A percentile compares a stretch with the other conserved stretches of the same genome.
These are phyloP conservation scores for Cyrtodaria siliqua DNA, from an alignment of 2,888 invertebrate species.

Conservation along the genomic window DNA sequence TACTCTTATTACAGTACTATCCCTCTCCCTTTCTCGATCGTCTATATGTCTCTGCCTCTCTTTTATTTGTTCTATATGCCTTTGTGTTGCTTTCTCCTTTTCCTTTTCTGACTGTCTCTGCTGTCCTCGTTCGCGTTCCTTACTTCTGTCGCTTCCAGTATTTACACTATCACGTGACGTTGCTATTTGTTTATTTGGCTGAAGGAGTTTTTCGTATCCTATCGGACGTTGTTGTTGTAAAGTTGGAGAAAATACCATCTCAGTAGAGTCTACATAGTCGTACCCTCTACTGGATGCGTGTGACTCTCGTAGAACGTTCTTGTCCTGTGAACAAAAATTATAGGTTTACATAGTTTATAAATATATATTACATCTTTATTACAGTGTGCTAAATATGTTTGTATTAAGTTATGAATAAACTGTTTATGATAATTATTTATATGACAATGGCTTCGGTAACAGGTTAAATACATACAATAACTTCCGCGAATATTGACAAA, in stretches of 20 bases:
- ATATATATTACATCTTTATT: too few relatives aligned
- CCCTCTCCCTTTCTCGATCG: conserved; percentile 4
- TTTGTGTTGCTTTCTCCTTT: conserved; percentile 33
- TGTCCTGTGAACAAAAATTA: too few relatives aligned
- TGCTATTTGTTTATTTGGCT: conserved; percentile 2
- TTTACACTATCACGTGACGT: conserved; percentile 20
- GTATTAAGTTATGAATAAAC: too few relatives aligned
- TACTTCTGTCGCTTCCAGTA: conserved; percentile 2
- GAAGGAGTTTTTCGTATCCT: conserved; percentile 33
- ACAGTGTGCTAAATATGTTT: too few relatives aligned
- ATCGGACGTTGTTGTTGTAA: conserved; percentile 6
- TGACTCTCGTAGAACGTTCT: too few relatives aligned
- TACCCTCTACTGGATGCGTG: too few relatives aligned
- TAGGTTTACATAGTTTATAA: too few relatives aligned
- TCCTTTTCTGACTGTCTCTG: conserved; percentile 30
- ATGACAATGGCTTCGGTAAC: too few relatives aligned
- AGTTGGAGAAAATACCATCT: background rate
- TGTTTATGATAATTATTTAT: too few relatives aligned
- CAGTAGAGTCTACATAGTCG: too few relatives aligned
- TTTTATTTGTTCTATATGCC: conserved; percentile 15
- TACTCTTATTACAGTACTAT: conserved; percentile 15
- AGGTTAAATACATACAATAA: too few relatives aligned
- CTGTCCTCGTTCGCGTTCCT: conserved; percentile 9
- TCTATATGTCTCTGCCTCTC: conserved; percentile 14
- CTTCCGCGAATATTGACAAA: too few relatives aligned